phyloP scores from a whole-genome alignment of 2,888 invertebrate genomes.

The Xiphydria camelus region DNA sequence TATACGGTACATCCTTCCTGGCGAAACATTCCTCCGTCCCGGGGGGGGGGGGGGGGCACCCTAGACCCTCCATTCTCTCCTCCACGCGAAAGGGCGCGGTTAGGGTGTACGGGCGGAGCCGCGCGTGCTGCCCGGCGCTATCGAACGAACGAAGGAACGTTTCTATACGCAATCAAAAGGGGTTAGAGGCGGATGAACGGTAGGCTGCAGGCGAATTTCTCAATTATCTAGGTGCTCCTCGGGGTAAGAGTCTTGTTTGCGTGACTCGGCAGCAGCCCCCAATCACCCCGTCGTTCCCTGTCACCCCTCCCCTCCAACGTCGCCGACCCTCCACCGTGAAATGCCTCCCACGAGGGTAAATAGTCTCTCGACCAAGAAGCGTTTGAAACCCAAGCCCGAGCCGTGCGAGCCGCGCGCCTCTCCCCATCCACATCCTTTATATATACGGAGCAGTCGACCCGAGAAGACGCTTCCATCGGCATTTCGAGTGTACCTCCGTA shows the following conservation, averaged over 20 bases:
- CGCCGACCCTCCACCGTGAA: not conserved
- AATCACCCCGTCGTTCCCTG: not conserved
- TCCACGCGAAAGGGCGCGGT: too few species aligned
- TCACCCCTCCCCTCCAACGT: not conserved
- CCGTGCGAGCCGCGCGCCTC: too few species aligned
- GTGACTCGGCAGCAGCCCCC: not conserved
- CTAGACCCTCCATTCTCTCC: too few species aligned
- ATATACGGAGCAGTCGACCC: too few species aligned
- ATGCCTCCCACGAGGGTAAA: not conserved
- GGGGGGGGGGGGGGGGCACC: too few species aligned
- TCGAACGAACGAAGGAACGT: not conserved
- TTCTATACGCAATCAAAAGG: constrained; percentile 6
- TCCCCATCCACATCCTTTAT: too few species aligned
- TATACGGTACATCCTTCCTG: too few species aligned
- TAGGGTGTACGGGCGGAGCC: too few species aligned
- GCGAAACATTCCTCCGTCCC: too few species aligned
- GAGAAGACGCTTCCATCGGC: too few species aligned
- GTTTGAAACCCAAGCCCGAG: not conserved
- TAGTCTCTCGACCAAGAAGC: not conserved
- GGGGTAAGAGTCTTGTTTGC: constrained; percentile 5
- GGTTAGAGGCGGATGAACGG: not conserved
- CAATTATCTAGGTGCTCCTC: constrained; percentile 6
- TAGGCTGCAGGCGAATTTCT: constrained; percentile 6
- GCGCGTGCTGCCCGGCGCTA: not conserved
- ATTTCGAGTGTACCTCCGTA: too few species aligned